Evolutionary conservation across 1,140 invertebrate genomes (phyloP).

Genomic region (Drosophila pectinifera): DNA sequence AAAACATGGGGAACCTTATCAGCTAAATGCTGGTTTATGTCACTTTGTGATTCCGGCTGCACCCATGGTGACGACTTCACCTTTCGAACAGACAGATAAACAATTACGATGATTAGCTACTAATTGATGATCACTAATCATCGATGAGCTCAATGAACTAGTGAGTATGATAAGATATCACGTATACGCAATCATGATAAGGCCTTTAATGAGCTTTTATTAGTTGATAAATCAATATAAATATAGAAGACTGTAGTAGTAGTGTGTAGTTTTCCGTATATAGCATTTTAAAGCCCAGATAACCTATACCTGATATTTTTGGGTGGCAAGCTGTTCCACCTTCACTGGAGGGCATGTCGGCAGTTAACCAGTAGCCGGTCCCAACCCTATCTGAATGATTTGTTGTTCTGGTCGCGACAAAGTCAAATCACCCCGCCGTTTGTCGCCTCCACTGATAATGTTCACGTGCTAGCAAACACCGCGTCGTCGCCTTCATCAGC

Average conservation of each 20-base stretch:
- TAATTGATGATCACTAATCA: not conserved
- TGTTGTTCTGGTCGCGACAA: slow-evolving; percentile 39
- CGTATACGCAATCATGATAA: not conserved
- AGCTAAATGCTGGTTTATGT: not conserved
- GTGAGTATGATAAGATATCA: slow-evolving; percentile 1
- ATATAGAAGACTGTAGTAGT: not conserved
- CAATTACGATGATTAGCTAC: slow-evolving; percentile 2
- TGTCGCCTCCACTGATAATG: slow-evolving; percentile 52
- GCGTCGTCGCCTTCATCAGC: slow-evolving; percentile 27
- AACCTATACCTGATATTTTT: slow-evolving; percentile 7
- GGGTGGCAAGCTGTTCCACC: slow-evolving; percentile 37
- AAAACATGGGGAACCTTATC: slow-evolving; percentile 6
- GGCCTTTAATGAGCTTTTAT: not conserved
- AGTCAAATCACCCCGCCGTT: slow-evolving; percentile 30
- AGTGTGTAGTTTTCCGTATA: not conserved
- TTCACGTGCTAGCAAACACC: slow-evolving; percentile 63
- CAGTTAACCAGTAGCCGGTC: slow-evolving; percentile 3
- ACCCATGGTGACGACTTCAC: not conserved
- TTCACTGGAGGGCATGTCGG: slow-evolving; percentile 42
- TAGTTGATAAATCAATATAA: not conserved
- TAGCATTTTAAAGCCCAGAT: not conserved
- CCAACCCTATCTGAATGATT: slow-evolving; percentile 27
- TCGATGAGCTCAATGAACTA: slow-evolving; percentile 6
- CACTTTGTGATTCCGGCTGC: slow-evolving; percentile 2
- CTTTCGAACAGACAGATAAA: slow-evolving; percentile 19